phyloP scores from a whole-genome alignment of 2,888 invertebrate species.

The Protonemura montana region DNA sequence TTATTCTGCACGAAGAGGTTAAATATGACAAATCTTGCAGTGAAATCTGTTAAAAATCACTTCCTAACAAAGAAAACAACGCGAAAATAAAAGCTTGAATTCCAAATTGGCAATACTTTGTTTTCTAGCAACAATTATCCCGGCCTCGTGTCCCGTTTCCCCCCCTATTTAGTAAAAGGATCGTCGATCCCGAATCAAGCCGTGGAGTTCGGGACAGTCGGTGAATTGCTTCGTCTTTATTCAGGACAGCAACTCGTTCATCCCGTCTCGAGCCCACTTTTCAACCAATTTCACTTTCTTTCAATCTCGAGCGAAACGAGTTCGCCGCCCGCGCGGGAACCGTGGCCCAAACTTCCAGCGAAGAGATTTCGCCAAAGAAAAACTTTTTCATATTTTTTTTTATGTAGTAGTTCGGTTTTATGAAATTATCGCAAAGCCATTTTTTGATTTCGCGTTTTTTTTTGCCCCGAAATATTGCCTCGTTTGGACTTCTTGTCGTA shows the following conservation, averaged over 20 bases:
- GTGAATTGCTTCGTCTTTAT: constrained; percentile 27
- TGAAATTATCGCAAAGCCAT: neutral
- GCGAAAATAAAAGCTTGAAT: no score
- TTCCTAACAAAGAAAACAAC: no score
- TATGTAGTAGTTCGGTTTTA: neutral
- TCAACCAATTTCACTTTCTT: constrained; percentile 36
- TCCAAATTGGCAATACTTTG: no score
- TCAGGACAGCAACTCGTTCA: constrained; percentile 14
- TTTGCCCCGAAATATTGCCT: neutral
- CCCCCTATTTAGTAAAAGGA: neutral
- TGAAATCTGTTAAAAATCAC: no score
- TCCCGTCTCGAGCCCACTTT: constrained; percentile 13
- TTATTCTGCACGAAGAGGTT: no score
- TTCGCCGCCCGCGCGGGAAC: neutral
- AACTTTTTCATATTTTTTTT: neutral
- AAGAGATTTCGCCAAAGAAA: neutral
- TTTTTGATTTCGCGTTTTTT: neutral
- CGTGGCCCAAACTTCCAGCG: neutral
- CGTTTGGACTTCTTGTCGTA: neutral
- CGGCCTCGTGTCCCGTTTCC: neutral
- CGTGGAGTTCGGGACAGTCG: neutral
- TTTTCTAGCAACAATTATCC: neutral
- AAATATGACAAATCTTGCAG: no score
- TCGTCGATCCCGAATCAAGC: neutral
- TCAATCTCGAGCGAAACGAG: constrained; percentile 19